Conservation (phyloP, 1,140 invertebrate species). For the Drosophila micromelanica region DNA sequence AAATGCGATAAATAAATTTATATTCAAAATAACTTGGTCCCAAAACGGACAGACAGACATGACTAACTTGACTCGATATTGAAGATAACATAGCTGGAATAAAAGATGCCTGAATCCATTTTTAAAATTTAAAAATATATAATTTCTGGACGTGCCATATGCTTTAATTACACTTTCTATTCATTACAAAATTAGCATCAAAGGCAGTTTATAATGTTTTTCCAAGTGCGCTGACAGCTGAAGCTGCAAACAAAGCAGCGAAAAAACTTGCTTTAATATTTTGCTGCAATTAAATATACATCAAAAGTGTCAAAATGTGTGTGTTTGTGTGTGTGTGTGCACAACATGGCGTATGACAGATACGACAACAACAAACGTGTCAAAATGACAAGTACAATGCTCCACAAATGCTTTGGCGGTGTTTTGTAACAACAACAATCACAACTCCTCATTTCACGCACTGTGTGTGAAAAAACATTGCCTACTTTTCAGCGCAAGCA, state of each 20-base stretch:
- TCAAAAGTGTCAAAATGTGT: slow-evolving; percentile 64
- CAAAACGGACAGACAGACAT: neutral
- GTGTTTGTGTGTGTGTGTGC: slow-evolving; percentile 48
- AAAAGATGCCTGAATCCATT: too few relatives aligned
- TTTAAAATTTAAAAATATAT: too few relatives aligned
- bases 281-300: slow-evolving; percentile 73
- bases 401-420: slow-evolving; percentile 37
- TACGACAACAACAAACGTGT: slow-evolving; percentile 19
- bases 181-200: neutral
- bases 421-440: neutral
- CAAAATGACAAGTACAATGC: slow-evolving; percentile 29
- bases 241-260: slow-evolving; percentile 18
- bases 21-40: neutral
- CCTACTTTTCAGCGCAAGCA: slow-evolving; percentile 44
- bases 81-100: too few relatives aligned
- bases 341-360: slow-evolving; percentile 65
- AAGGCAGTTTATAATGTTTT: slow-evolving; percentile 11
- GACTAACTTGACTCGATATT: too few relatives aligned
- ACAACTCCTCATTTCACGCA: slow-evolving; percentile 1
- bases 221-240: slow-evolving; percentile 25
- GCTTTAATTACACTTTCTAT: neutral
- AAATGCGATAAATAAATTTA: slow-evolving; percentile 6
- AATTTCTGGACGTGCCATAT: neutral
- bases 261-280: slow-evolving; percentile 39
- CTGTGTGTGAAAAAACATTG: slow-evolving; percentile 37